Evolutionary conservation across 2,113 vertebrate genomes (phyloP), one percentile per base, ranked within the genome.

Genomic region (Cinclus cinclus): DNA sequence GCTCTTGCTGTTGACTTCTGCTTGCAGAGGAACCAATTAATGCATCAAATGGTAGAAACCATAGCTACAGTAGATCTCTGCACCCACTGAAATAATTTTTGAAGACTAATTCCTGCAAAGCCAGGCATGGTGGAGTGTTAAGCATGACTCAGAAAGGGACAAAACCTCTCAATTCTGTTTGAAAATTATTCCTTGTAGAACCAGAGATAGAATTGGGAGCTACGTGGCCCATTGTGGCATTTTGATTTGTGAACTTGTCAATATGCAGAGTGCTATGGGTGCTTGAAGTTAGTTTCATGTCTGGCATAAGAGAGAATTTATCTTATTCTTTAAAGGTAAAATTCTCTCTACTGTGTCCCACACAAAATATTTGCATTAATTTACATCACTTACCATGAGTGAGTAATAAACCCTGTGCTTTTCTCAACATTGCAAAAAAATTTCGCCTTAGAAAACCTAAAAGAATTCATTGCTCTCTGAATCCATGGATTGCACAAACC

Each of bases 281-380:
- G 62, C n/a, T 76, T 56, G 44, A 35, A 71, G 6, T 15, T 35
- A 76, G 58, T n/a, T 79, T 60, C 41, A 24, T 27, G 10, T 37
- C 44, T 91, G 25, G 24, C 27, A 82, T 76, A 90, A 74, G 83
- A 83, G 11, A 10, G 24, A 93, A 63, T 81, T 74, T 59, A 27
- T 91, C 41, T 87, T 76, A 27, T n/a, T 89, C 64, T 89, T 92
- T 58, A 91, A 82, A 89, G 14, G 52, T 75, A 87, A 75, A 75
- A 79, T 87, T 84, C 13, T 71, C 76, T 68, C 46, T 68, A 0
- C 93, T 68, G 42, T 71, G 81, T 53, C 81, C 87, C 74, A 27
- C 83, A 85, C 58, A 92, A 92, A 95, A 91, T 83, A 94, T 87
- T 89, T 92, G 62, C 91, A 89, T 92, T 71, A 39, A 95, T 95